A percentile compares a stretch with the other conserved stretches of the same genome.
phyloP scores from a whole-genome alignment of 2,888 invertebrate genomes.

The Saturnia japonica region DNA sequence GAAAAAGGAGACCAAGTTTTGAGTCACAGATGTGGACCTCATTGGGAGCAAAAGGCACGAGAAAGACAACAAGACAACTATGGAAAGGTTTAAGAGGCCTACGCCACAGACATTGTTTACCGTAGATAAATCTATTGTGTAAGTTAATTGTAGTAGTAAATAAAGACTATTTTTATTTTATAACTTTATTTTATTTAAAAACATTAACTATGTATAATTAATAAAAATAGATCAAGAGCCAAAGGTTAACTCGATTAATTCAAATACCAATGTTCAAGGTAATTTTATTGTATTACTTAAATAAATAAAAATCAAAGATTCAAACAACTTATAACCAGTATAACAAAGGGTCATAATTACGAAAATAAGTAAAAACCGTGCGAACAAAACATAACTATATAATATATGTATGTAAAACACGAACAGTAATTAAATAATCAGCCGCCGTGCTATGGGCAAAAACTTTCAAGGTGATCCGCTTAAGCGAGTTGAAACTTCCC shows the following conservation, averaged over 20 bases:
- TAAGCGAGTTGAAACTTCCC: not conserved
- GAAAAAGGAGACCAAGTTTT: too few relatives aligned
- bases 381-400: not conserved
- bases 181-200: not conserved
- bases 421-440: not conserved
- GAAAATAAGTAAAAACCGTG: not conserved
- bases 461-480: slow-evolving; percentile 4
- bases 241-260: not conserved
- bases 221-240: slow-evolving; percentile 1
- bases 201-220: not conserved
- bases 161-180: too few relatives aligned
- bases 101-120: too few relatives aligned
- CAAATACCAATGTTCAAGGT: not conserved
- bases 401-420: not conserved
- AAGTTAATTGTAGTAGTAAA: too few relatives aligned
- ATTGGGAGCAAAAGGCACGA: too few relatives aligned
- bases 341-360: slow-evolving; percentile 1
- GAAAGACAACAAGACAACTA: too few relatives aligned
- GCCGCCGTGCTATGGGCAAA: not conserved
- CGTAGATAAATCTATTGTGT: too few relatives aligned
- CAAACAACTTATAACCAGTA: not conserved
- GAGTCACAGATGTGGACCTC: too few relatives aligned
- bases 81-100: too few relatives aligned
- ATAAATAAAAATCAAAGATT: not conserved
- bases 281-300: not conserved